Percentiles rank a stretch among this genome's conserved stretches.
Evolutionary conservation across 2,888 invertebrate species (phyloP).

Genomic region (Euphydryas editha): DNA sequence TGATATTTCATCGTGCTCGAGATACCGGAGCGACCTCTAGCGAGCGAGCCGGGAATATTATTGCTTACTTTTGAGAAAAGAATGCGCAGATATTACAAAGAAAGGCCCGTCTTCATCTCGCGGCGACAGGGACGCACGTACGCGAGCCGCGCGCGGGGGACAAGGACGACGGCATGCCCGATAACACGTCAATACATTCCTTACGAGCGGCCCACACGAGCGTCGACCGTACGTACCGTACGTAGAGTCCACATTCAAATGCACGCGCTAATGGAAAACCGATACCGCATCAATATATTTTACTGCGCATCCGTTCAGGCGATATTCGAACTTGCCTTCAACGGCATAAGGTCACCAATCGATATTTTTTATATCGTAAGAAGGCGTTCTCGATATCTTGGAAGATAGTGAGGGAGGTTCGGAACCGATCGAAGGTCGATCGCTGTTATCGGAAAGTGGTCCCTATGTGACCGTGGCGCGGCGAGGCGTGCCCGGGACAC

Average conservation of each 20-base stretch:
- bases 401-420: conserved; percentile 81
- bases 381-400: conserved; percentile 83
- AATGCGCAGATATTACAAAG: conserved; percentile 77
- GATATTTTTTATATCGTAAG: conserved; percentile 61
- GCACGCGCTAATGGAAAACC: conserved; percentile 77
- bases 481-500: conserved; percentile 77
- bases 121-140: conserved; percentile 75
- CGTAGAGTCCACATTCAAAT: conserved; percentile 57
- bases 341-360: conserved; percentile 60
- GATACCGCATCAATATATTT: conserved; percentile 83
- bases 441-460: conserved; percentile 76
- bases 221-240: conserved; percentile 47
- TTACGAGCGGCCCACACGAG: conserved; percentile 60
- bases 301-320: conserved; percentile 56
- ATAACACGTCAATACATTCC: conserved; percentile 84
- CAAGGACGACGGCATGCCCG: conserved; percentile 75
- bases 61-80: conserved; percentile 64
- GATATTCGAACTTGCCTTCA: conserved; percentile 53
- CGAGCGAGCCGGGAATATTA: conserved; percentile 49
- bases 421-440: conserved; percentile 80
- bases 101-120: conserved; percentile 71
- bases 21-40: conserved; percentile 40
- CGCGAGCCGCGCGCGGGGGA: conserved; percentile 62
- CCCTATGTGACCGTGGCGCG: conserved; percentile 72
- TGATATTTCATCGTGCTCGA: conserved; percentile 8